These are phyloP conservation scores for Eulemur macaco DNA, from an alignment of 2,113 vertebrate species.

Conservation along the genomic window DNA sequence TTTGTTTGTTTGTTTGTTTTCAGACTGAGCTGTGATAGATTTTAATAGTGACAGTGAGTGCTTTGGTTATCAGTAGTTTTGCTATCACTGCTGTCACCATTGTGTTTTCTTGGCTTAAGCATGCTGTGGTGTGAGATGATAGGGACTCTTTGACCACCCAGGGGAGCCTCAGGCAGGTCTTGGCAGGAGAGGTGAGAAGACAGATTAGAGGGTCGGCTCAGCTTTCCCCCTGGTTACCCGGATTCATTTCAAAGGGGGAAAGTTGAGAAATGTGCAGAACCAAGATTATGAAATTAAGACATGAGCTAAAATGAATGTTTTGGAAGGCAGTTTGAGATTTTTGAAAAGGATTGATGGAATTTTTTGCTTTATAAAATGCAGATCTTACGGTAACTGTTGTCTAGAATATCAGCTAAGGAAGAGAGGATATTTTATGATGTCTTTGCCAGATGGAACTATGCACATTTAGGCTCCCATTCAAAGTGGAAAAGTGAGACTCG, in stretches of 20 bases:
- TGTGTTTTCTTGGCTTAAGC: neutral
- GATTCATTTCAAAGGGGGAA: neutral
- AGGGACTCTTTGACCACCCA: too few species aligned
- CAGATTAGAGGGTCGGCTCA: neutral
- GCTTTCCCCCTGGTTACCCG: neutral
- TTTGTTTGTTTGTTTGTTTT: too few species aligned
- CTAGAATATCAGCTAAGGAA: neutral
- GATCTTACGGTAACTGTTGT: neutral
- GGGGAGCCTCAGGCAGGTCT: neutral
- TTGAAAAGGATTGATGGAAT: neutral
- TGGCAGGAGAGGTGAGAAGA: neutral
- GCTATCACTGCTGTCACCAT: neutral
- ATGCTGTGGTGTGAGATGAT: neutral
- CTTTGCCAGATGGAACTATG: neutral
- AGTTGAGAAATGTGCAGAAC: neutral
- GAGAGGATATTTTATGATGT: neutral
- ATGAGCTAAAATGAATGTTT: neutral
- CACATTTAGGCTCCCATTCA: neutral
- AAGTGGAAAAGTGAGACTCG: neutral
- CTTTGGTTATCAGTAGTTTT: neutral
- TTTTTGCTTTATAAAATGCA: neutral
- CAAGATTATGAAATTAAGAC: neutral
- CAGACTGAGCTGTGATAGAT: neutral
- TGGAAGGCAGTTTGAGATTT: neutral
- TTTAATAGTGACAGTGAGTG: neutral